These are phyloP conservation scores for Mesochorus sp. DNA, from an alignment of 2,888 invertebrate genomes.

Conservation along the genomic window DNA sequence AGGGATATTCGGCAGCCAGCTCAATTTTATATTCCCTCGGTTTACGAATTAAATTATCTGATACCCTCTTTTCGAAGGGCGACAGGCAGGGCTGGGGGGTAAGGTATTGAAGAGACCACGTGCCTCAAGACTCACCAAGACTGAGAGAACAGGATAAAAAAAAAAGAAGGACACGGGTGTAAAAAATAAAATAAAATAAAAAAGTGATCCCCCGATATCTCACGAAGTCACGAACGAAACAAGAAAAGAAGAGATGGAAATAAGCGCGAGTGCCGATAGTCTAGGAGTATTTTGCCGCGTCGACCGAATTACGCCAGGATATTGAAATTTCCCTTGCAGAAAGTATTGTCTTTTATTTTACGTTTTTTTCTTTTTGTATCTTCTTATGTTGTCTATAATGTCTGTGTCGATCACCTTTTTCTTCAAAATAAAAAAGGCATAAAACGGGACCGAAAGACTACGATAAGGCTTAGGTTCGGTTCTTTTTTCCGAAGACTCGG, in stretches of 20 bases:
- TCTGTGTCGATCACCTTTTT: background rate
- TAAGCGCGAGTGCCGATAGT: constrained; percentile 66
- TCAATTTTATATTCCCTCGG: constrained; percentile 67
- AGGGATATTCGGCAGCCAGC: constrained; percentile 18
- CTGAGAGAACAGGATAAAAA: constrained; percentile 69
- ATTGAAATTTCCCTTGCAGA: constrained; percentile 76
- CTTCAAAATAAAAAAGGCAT: background rate
- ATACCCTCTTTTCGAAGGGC: constrained; percentile 58
- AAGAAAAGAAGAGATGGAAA: constrained; percentile 23
- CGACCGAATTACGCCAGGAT: constrained; percentile 69
- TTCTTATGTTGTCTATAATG: constrained; percentile 14
- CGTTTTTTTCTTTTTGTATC: constrained; percentile 22
- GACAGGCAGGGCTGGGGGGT: background rate
- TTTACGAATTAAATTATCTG: constrained; percentile 78
- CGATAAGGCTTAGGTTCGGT: too few species aligned
- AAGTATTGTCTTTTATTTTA: constrained; percentile 74
- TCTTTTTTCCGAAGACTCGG: too few species aligned
- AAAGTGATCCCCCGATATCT: constrained; percentile 79
- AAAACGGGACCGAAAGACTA: background rate
- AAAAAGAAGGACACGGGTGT: constrained; percentile 63
- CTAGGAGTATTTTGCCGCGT: constrained; percentile 13
- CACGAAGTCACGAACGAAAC: constrained; percentile 73
- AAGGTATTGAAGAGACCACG: constrained; percentile 39
- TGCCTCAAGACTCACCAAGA: constrained; percentile 70
- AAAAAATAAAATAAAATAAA: too few species aligned